Conservation (phyloP, 2,797 vertebrate genomes). For the Coluber constrictor region DNA sequence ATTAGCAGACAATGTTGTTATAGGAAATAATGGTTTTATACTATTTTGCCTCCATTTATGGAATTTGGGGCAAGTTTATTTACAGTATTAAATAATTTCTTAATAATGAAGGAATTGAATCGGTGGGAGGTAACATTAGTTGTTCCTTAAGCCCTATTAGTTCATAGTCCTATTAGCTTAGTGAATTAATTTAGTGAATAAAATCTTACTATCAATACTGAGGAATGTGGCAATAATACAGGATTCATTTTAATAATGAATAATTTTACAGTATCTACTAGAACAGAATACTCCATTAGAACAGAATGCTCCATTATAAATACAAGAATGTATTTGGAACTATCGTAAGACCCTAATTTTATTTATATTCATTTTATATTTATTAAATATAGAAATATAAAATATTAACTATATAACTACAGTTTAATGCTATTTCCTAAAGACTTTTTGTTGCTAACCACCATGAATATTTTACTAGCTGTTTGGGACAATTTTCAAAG, state of each 20-base stretch:
- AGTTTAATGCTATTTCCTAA: slow-evolving; percentile 9
- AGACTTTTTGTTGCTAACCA: slow-evolving; percentile 19
- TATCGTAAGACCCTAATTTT: background rate
- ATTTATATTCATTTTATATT: background rate
- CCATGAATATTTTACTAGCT: background rate
- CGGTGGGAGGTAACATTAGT: background rate
- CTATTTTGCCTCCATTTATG: slow-evolving; percentile 28
- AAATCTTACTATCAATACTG: slow-evolving; percentile 36
- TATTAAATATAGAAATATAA: background rate
- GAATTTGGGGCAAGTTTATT: slow-evolving; percentile 13
- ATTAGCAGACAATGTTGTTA: background rate
- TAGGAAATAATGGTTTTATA: slow-evolving; percentile 32
- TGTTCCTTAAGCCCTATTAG: background rate
- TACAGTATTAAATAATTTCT: slow-evolving; percentile 38
- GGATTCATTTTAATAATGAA: slow-evolving; percentile 19
- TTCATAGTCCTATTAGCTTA: background rate
- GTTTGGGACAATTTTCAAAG: background rate
- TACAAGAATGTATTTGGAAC: slow-evolving; percentile 15
- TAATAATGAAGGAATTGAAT: background rate
- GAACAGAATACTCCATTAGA: slow-evolving; percentile 34
- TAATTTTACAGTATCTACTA: slow-evolving; percentile 23
- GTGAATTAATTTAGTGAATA: slow-evolving; percentile 33
- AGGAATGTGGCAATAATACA: slow-evolving; percentile 8
- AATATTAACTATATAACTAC: background rate
- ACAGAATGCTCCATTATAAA: slow-evolving; percentile 21